A percentile compares a stretch with the other conserved stretches of the same genome.
Conservation (phyloP, 2,888 invertebrate species). For the Hyles lineata region DNA sequence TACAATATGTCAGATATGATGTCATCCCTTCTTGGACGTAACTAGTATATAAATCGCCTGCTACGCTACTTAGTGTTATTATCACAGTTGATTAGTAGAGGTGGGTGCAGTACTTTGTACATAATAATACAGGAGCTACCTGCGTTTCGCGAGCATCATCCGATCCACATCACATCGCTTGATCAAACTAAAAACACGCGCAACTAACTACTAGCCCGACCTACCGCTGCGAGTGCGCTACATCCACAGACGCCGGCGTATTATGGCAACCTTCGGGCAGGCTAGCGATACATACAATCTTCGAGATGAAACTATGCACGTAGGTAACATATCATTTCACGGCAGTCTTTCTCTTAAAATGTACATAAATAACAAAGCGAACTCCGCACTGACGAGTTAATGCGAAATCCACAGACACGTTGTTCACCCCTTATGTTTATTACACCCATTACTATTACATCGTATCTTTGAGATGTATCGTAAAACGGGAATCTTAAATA, state of each 20-base stretch:
- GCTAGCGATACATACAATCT: constrained; percentile 77
- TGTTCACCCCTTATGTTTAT: constrained; percentile 73
- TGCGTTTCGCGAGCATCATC: constrained; percentile 73
- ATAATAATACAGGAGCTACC: constrained; percentile 81
- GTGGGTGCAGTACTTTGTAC: constrained; percentile 86
- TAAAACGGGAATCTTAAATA: constrained; percentile 70
- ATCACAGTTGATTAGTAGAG: constrained; percentile 86
- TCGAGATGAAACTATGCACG: constrained; percentile 76
- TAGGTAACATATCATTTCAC: constrained; percentile 74
- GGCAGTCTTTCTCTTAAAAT: constrained; percentile 82
- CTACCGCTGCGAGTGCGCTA: constrained; percentile 49
- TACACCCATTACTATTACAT: constrained; percentile 69
- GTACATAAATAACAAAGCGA: constrained; percentile 81
- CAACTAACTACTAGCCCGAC: constrained; percentile 63
- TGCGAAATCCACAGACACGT: constrained; percentile 75
- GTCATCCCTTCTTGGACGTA: constrained; percentile 85
- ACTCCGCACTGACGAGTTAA: constrained; percentile 64
- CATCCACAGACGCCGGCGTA: constrained; percentile 54
- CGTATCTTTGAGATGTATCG: constrained; percentile 63
- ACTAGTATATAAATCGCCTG: constrained; percentile 85
- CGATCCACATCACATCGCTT: constrained; percentile 61
- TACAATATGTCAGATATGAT: constrained; percentile 86
- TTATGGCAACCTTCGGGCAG: constrained; percentile 57
- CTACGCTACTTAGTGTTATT: constrained; percentile 86
- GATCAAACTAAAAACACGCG: constrained; percentile 67